A percentile compares a stretch with the other conserved stretches of the same genome.
Evolutionary conservation across 1,140 invertebrate species (phyloP).

Genomic region (Aphis craccivora): DNA sequence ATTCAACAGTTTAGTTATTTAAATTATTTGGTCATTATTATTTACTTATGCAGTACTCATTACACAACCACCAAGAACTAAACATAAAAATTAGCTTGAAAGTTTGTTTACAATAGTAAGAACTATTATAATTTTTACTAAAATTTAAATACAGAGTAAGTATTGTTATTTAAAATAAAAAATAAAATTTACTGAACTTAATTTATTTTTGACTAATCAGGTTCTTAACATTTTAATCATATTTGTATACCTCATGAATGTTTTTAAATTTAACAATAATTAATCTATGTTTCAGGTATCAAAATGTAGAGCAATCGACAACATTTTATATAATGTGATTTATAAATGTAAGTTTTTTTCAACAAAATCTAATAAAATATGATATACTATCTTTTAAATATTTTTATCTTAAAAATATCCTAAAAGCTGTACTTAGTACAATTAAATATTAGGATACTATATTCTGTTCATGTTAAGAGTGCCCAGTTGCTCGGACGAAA

Average conservation of each 20-base stretch:
- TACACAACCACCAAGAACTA: background rate
- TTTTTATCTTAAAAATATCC: slow-evolving; percentile 47
- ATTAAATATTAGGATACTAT: background rate
- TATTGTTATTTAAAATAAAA: slow-evolving; percentile 15
- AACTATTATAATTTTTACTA: background rate
- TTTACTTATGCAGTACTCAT: background rate
- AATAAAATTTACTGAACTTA: background rate
- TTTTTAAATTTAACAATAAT: background rate
- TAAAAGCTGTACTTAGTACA: background rate
- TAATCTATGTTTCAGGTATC: slow-evolving; percentile 48
- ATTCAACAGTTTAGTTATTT: background rate
- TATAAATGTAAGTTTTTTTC: slow-evolving; percentile 50
- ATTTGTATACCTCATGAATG: background rate
- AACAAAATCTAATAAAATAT: slow-evolving; percentile 41
- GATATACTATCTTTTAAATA: slow-evolving; percentile 3
- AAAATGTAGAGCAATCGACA: slow-evolving; percentile 44
- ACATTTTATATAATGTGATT: slow-evolving; percentile 54
- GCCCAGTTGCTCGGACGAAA: too few species aligned
- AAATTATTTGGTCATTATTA: background rate
- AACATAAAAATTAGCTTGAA: background rate
- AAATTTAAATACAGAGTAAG: background rate
- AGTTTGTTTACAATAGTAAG: background rate
- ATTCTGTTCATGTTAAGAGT: too few species aligned
- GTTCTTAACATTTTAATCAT: background rate
- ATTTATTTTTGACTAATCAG: background rate